A percentile compares a stretch with the other conserved stretches of the same genome.
phyloP scores from a whole-genome alignment of 2,888 invertebrate species.

The Sussaba pulchella region DNA sequence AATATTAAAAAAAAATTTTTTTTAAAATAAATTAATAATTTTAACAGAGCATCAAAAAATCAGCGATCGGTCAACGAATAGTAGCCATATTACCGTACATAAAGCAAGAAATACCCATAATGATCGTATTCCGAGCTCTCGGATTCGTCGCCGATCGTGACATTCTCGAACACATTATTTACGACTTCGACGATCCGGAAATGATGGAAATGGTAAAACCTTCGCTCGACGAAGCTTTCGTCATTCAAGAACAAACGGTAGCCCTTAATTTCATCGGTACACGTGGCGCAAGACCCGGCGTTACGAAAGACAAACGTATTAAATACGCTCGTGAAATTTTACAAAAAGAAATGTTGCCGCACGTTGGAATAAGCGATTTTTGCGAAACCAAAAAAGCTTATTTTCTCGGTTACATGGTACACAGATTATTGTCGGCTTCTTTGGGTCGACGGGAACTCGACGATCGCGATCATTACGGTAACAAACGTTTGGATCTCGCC shows the following conservation, averaged over 20 bases:
- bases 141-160: slow-evolving; percentile 99
- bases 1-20: background rate
- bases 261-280: slow-evolving; percentile 99
- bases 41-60: slow-evolving; percentile 96
- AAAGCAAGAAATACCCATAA: slow-evolving; percentile 99
- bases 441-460: slow-evolving; percentile 98
- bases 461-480: slow-evolving; percentile 99
- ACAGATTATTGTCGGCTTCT: slow-evolving; percentile 96
- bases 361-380: slow-evolving; percentile 99
- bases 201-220: slow-evolving; percentile 99
- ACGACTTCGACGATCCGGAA: slow-evolving; percentile 99
- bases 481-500: slow-evolving; percentile 98
- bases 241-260: slow-evolving; percentile 99
- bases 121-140: slow-evolving; percentile 99
- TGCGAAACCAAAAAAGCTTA: slow-evolving; percentile 99
- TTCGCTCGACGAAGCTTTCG: slow-evolving; percentile 99
- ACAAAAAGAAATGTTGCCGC: slow-evolving; percentile 99
- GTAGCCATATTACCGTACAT: slow-evolving; percentile 99
- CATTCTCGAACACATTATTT: slow-evolving; percentile 99
- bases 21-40: background rate
- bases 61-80: slow-evolving; percentile 99
- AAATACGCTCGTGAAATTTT: slow-evolving; percentile 99
- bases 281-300: slow-evolving; percentile 98
- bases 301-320: slow-evolving; percentile 99
- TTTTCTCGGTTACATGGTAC: slow-evolving; percentile 99